These are phyloP conservation scores for Stenichneumon culpator DNA, from an alignment of 2,888 invertebrate species.

Conservation along the genomic window DNA sequence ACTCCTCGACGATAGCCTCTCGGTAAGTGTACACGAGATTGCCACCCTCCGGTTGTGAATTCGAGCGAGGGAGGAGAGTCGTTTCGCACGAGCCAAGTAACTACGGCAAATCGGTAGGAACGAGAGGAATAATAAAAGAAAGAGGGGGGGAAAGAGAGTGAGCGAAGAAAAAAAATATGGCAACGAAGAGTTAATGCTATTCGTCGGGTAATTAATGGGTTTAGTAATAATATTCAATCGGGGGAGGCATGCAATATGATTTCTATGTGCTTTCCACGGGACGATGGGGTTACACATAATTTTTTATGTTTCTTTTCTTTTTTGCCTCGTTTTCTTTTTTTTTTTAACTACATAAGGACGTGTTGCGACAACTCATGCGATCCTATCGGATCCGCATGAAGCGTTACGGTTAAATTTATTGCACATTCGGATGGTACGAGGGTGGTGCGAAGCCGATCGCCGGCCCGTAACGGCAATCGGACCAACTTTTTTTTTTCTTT, in stretches of 20 bases:
- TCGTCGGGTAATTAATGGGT: conserved; percentile 39
- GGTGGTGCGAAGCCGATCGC: conserved; percentile 7
- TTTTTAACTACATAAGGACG: conserved; percentile 17
- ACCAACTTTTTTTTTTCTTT: neutral
- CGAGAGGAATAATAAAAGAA: neutral
- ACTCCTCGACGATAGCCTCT: conserved; percentile 1
- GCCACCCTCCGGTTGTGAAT: conserved; percentile 13
- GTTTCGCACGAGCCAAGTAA: neutral
- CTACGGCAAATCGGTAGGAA: conserved; percentile 15
- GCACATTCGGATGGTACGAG: conserved; percentile 35
- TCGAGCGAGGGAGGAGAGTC: neutral
- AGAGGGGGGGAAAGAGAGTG: neutral
- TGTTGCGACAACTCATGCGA: conserved; percentile 49
- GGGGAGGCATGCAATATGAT: conserved; percentile 35
- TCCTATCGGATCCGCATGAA: conserved; percentile 41
- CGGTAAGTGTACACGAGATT: conserved; percentile 13
- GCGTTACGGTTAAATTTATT: conserved; percentile 56
- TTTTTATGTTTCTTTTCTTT: neutral
- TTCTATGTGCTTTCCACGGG: conserved; percentile 30
- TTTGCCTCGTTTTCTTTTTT: neutral
- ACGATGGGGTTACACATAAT: neutral
- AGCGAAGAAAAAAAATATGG: neutral
- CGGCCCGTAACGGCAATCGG: conserved; percentile 25
- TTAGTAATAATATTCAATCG: conserved; percentile 35
- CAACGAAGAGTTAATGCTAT: neutral